Percentiles rank a stretch among this genome's conserved stretches.
These are phyloP conservation scores for Turdus rufiventris DNA, from an alignment of 2,113 vertebrate species.

Conservation along the genomic window DNA sequence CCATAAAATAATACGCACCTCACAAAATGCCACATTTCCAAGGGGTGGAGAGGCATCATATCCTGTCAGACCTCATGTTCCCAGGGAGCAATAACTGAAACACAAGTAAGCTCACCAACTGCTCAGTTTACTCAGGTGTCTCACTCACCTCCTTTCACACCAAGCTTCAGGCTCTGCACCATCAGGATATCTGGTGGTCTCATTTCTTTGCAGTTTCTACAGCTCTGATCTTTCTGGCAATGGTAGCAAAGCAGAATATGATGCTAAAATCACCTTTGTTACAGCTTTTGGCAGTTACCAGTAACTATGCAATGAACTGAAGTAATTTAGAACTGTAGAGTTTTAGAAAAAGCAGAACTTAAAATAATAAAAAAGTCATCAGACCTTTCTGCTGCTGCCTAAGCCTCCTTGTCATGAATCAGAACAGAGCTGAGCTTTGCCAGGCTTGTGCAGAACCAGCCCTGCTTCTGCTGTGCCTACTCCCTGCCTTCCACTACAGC, in stretches of 20 bases:
- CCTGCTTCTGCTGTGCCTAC: background rate
- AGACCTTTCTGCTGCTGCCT: background rate
- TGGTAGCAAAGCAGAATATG: background rate
- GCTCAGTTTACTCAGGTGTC: background rate
- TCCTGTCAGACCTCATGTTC: background rate
- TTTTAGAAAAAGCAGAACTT: background rate
- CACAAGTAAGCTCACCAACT: background rate
- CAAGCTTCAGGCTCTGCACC: background rate
- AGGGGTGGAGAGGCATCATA: background rate
- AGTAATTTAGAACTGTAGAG: background rate
- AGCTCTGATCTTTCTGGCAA: background rate
- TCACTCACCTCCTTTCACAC: background rate
- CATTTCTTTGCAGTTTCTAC: background rate
- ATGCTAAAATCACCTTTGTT: background rate
- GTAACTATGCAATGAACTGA: background rate
- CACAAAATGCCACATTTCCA: background rate
- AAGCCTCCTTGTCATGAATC: background rate
- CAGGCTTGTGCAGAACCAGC: background rate
- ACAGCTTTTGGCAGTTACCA: background rate
- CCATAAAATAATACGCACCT: background rate
- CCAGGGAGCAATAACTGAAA: background rate
- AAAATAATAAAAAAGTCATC: background rate
- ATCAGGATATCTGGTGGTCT: background rate
- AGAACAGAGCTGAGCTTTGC: background rate
- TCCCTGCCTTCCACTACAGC: background rate